Base-by-base conservation (phyloP, 2,797 vertebrate species). In the Manis crassicaudata region DNA sequence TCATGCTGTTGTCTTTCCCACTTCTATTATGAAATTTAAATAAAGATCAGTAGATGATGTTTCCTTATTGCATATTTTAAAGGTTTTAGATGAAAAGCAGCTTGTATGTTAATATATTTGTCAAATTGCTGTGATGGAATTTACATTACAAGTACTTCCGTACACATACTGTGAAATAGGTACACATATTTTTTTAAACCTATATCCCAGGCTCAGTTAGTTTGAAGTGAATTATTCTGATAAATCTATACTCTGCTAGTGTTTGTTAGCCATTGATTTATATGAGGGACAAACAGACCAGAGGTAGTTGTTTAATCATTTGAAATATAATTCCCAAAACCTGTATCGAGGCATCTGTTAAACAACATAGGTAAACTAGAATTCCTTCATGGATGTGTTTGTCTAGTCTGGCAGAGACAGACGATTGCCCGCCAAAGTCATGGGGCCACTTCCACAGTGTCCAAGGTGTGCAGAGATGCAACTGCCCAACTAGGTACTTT, bases 61-160 rank as follows among this genome's bases (percentile, higher is more conserved):
- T 60, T 88, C 79, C 32, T 77, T 88, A 54, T 27, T 72, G 3
- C 18, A 50, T 60, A 60, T 60, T 85, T 76, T 13, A 70, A 76
- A 80, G 29, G 1, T 2, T 70, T 85, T 91, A 76, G 4, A 46
- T 73, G 21, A 81, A 82, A 56, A 88, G 17, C 37, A 86, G 3
- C 83, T 77, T 83, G 3, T 25, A 67, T 6, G 16, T 68, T 67
- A 96, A 92, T 89, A 68, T 40, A 73, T 62, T 88, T 86, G 8
- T 86, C 58, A 85, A 79, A 1, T 54, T 54, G 10, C 20, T 80
- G 9, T 37, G 27, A n/a, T 93, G 18, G 32, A 46, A 79, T 91
- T 70, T 87, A 20, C 17, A 73, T 86, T 68, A 52, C 77, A 88
- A 81, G 7, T 40, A 50, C 1, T 52, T 63, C 9, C 32, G 2